Conservation (phyloP, 2,113 vertebrate species). For the Danionella cerebrum region DNA sequence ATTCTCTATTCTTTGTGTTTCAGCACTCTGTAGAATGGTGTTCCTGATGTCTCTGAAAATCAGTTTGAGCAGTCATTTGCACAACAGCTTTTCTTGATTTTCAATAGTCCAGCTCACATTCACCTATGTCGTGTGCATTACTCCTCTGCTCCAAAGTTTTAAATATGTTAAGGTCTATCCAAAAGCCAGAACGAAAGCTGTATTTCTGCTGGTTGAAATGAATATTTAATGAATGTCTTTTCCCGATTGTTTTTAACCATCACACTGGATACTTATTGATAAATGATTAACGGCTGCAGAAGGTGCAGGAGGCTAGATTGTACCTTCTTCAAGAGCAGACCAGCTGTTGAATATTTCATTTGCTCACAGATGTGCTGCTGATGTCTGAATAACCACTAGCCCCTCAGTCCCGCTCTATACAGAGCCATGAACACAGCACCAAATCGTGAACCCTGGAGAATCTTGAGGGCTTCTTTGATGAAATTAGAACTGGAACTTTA, state of each 20-base stretch:
- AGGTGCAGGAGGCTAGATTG: conserved; percentile 61
- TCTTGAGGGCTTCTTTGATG: too few species aligned
- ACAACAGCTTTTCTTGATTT: too few species aligned
- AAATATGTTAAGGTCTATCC: conserved; percentile 30
- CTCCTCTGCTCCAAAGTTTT: conserved; percentile 20
- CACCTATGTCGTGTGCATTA: conserved; percentile 15
- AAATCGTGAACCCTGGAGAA: neutral
- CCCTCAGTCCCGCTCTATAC: conserved; percentile 55
- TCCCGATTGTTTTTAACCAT: conserved; percentile 65
- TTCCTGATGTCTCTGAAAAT: too few species aligned
- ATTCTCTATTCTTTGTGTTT: too few species aligned
- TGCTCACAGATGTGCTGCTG: conserved; percentile 69
- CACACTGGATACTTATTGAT: conserved; percentile 64
- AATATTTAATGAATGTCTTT: conserved; percentile 64
- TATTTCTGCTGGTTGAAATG: conserved; percentile 31
- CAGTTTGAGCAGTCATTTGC: too few species aligned
- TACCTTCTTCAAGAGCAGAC: conserved; percentile 58
- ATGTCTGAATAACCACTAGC: conserved; percentile 64
- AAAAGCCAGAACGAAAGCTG: neutral
- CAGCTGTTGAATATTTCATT: conserved; percentile 72
- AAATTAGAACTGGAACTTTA: too few species aligned
- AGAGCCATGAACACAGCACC: conserved; percentile 37
- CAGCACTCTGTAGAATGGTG: too few species aligned
- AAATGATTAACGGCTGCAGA: conserved; percentile 69
- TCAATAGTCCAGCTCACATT: neutral